Conservation (phyloP, 2,797 vertebrate species). For the Malacoraja senta region DNA sequence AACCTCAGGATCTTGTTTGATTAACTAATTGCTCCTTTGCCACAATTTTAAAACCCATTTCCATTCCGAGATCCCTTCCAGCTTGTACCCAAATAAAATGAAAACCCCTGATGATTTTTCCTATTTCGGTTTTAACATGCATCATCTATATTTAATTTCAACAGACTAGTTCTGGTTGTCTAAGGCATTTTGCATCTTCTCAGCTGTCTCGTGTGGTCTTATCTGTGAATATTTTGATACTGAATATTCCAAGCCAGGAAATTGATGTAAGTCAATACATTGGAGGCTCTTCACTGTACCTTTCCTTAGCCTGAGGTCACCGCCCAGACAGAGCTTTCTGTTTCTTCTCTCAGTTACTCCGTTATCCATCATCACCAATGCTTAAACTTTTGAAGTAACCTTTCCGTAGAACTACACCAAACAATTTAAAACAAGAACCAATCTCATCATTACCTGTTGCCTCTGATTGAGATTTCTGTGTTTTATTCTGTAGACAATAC, state of each 20-base stretch:
- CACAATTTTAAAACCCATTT: background rate
- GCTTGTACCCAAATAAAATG: background rate
- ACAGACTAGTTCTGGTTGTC: background rate
- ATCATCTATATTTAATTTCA: background rate
- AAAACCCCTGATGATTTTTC: background rate
- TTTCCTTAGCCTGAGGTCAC: background rate
- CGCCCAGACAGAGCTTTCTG: background rate
- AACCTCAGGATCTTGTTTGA: background rate
- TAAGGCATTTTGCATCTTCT: background rate
- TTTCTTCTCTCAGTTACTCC: background rate
- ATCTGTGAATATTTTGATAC: background rate
- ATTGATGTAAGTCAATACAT: background rate
- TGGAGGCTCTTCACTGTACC: background rate
- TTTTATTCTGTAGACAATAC: background rate
- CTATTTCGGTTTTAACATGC: background rate
- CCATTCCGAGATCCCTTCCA: background rate
- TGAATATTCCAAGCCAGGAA: background rate
- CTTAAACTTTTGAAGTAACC: background rate
- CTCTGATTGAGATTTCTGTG: background rate
- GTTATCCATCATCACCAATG: background rate
- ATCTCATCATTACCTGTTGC: background rate
- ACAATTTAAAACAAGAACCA: background rate
- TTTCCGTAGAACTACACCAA: background rate
- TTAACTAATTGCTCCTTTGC: background rate
- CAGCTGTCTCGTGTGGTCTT: background rate